Evolutionary conservation across 2,113 vertebrate genomes (phyloP), one percentile per base, ranked within the genome.

Genomic region (Istiophorus platypterus): DNA sequence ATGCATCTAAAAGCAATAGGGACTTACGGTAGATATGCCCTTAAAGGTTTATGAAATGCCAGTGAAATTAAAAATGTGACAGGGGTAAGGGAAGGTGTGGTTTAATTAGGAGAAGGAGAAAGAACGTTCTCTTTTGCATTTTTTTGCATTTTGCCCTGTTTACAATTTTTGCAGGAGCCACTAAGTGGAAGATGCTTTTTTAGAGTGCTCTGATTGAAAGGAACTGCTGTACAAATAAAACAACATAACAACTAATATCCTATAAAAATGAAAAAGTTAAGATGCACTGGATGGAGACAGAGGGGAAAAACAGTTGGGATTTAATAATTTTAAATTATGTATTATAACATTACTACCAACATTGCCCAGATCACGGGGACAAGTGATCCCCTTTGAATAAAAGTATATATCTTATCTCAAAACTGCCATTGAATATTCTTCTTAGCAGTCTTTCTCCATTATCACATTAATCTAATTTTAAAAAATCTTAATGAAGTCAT

Each of bases 21-120:
- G 68, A 69, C 24, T 62, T 72, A 31, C 58, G 24, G 52, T 17
- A 34, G 29, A 76, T 69, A 84, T 56, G 66, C 0, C 79, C 72
- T 81, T 88, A 57, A 79, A 85, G 27, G 64, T 81, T 66, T 70
- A 76, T 81, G 15, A 87, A 78, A 87, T 58, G 67, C 24, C 42
- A 74, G 45, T 20, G 65, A 76, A 87, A 81, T 78, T 39, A 57
- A 54, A 90, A 85, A 45, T 27, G 27, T 65, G 39, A 15, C 20
- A 31, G 41, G 56, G 42, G 39, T 69, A 31, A 47, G 49, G 31
- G 6, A 20, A 3, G 57, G 61, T 15, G 51, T 20, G 13, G 42
- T 3, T 70, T 65, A 78, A 80, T 81, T 68, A 34, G 47, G 22
- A 71, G 63, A 63, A 26, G 11, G 57, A 72, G 29, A 56, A 27